These are phyloP conservation scores for Eilema griseolum DNA, from an alignment of 2,888 invertebrate species.

Conservation along the genomic window DNA sequence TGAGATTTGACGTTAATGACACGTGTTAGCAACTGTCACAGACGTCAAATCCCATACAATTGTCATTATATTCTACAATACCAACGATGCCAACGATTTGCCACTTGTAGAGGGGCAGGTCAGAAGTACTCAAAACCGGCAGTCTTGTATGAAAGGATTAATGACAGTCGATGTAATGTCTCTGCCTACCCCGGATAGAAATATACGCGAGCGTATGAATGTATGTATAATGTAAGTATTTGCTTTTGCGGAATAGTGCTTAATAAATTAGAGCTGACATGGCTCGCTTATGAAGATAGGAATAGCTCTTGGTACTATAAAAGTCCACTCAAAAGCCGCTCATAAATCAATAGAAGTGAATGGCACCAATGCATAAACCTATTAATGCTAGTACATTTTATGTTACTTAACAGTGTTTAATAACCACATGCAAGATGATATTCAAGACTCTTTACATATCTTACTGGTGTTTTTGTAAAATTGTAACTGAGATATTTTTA, in stretches of 20 bases:
- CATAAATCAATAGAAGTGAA: slow-evolving; percentile 77
- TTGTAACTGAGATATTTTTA: slow-evolving; percentile 1
- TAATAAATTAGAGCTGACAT: slow-evolving; percentile 62
- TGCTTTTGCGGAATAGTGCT: slow-evolving; percentile 40
- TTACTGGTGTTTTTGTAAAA: slow-evolving; percentile 19
- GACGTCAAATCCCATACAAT: too few relatives aligned
- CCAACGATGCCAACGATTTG: too few relatives aligned
- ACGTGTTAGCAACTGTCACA: too few relatives aligned
- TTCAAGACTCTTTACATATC: neutral
- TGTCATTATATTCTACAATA: too few relatives aligned
- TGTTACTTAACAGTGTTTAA: slow-evolving; percentile 42
- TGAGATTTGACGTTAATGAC: too few relatives aligned
- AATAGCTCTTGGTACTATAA: slow-evolving; percentile 62
- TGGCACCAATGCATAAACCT: slow-evolving; percentile 68
- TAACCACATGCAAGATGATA: slow-evolving; percentile 31
- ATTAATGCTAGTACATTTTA: slow-evolving; percentile 54
- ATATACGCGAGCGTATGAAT: too few relatives aligned
- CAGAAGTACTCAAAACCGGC: too few relatives aligned
- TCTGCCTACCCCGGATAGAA: too few relatives aligned
- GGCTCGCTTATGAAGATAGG: slow-evolving; percentile 51
- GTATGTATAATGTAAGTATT: too few relatives aligned
- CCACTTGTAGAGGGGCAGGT: too few relatives aligned
- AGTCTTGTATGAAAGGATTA: too few relatives aligned
- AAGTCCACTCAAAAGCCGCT: slow-evolving; percentile 68
- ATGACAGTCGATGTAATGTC: too few relatives aligned